Evolutionary conservation across 2,113 vertebrate genomes (phyloP).

Genomic region (Aegithalos caudatus): DNA sequence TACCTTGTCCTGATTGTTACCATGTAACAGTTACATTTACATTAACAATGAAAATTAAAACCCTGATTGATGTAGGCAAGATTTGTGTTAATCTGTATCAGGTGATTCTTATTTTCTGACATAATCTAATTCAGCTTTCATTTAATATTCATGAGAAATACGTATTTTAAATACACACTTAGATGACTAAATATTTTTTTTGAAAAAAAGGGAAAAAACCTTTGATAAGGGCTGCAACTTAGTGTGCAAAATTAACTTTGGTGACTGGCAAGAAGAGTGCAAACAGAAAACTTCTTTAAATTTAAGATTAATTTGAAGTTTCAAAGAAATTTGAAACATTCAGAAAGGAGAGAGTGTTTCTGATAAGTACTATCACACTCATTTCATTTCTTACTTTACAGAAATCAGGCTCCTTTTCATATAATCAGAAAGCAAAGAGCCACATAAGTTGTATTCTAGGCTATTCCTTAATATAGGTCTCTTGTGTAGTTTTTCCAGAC

Average conservation of each 20-base stretch:
- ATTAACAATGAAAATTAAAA: not conserved
- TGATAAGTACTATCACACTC: not conserved
- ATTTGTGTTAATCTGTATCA: not conserved
- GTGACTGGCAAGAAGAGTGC: not conserved
- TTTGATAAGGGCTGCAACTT: not conserved
- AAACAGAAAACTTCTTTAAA: not conserved
- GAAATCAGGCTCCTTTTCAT: not conserved
- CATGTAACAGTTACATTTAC: not conserved
- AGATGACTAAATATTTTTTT: not conserved
- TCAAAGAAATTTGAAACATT: not conserved
- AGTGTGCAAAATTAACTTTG: not conserved
- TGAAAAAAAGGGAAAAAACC: not conserved
- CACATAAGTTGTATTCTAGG: not conserved
- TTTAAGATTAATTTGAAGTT: not conserved
- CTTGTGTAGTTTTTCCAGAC: not conserved
- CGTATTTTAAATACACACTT: not conserved
- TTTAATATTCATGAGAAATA: not conserved
- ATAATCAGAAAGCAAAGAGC: not conserved
- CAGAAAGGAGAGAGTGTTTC: not conserved
- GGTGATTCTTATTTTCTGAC: not conserved
- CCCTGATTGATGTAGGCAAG: not conserved
- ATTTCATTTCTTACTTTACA: not conserved
- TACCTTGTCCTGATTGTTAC: not conserved
- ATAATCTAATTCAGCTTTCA: not conserved
- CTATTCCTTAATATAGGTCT: not conserved